Conservation (phyloP, 2,888 invertebrate genomes). For the Tanaodytes sp. region DNA sequence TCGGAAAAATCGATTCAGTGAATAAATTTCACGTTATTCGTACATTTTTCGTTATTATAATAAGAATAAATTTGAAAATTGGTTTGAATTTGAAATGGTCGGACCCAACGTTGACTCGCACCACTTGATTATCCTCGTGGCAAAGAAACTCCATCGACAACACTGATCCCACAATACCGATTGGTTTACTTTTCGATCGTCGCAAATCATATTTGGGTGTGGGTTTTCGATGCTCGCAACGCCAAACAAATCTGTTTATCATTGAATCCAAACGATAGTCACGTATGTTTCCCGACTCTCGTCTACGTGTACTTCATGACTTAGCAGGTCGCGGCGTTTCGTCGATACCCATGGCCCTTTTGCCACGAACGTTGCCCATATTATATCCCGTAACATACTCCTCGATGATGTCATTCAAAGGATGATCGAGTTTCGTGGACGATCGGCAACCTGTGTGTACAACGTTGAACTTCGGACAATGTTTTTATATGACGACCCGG, state of each 20-base stretch:
- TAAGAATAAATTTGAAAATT: no score
- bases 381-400: constrained; percentile 44
- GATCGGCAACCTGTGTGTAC: constrained; percentile 25
- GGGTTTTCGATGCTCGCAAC: no score
- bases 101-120: no score
- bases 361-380: constrained; percentile 39
- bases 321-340: constrained; percentile 33
- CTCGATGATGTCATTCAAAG: constrained; percentile 46
- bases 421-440: constrained; percentile 50
- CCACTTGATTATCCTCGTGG: no score
- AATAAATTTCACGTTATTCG: no score
- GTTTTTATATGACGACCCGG: constrained; percentile 31
- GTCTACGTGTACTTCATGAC: constrained; percentile 32
- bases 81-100: no score
- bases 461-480: constrained; percentile 44
- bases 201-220: no score
- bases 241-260: constrained; percentile 46
- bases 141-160: no score
- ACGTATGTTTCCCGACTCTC: constrained; percentile 43
- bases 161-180: no score
- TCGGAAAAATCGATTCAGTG: no score
- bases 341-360: constrained; percentile 40
- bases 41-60: no score
- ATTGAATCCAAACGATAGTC: constrained; percentile 38
- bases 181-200: no score